Evolutionary conservation across 2,113 vertebrate species (phyloP).

Genomic region (Sphaerodactylus townsendi): DNA sequence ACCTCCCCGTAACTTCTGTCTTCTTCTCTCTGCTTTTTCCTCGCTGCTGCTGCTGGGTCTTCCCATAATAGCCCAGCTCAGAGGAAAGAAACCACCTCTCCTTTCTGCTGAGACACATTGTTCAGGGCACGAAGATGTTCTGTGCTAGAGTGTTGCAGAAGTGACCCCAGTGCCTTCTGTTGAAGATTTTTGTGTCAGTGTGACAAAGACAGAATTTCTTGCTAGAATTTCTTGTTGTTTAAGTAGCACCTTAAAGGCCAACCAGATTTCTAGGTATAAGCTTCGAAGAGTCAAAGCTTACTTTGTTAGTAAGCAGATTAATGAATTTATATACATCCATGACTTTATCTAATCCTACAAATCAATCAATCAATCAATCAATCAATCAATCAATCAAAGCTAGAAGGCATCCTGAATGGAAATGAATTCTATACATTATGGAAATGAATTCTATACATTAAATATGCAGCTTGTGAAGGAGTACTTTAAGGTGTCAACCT

Average conservation of each 20-base stretch:
- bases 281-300: too few relatives aligned
- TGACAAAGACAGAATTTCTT: too few relatives aligned
- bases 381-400: background rate
- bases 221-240: too few relatives aligned
- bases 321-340: background rate
- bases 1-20: too few relatives aligned
- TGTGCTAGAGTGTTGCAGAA: background rate
- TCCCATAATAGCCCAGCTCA: background rate
- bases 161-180: background rate
- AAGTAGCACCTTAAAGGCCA: too few relatives aligned
- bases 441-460: background rate
- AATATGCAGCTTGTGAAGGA: background rate
- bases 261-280: too few relatives aligned
- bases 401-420: background rate
- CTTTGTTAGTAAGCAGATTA: background rate
- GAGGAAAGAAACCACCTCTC: background rate
- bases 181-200: too few relatives aligned
- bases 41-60: background rate
- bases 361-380: too few relatives aligned
- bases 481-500: background rate
- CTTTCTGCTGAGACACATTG: background rate
- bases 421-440: background rate
- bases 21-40: too few relatives aligned
- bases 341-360: background rate
- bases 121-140: background rate